Evolutionary conservation across 2,797 vertebrate genomes (phyloP).

Genomic region (Characodon lateralis): DNA sequence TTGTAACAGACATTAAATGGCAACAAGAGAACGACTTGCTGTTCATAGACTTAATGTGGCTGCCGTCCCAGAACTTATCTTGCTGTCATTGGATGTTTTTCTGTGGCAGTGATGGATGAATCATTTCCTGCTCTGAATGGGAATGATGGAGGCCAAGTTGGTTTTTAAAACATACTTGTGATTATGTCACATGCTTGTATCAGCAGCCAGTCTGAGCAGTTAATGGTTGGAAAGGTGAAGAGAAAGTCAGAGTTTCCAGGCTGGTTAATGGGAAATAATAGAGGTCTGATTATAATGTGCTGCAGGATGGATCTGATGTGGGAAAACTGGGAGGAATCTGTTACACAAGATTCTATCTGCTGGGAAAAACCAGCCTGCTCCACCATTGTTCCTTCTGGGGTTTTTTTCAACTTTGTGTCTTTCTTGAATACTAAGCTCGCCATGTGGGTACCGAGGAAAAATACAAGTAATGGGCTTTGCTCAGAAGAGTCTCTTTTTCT

Average conservation of each 20-base stretch:
- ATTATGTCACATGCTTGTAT: constrained; percentile 23
- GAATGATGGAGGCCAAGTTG: constrained; percentile 7
- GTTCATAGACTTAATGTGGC: constrained; percentile 10
- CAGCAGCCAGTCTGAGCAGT: constrained; percentile 29
- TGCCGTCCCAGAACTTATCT: constrained; percentile 8
- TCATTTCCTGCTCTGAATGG: constrained; percentile 28
- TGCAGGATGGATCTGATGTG: constrained; percentile 42
- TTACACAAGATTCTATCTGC: constrained; percentile 62
- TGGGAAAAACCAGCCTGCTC: constrained; percentile 45
- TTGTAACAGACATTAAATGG: constrained; percentile 1
- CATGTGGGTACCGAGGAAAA: not conserved
- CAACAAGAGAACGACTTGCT: constrained; percentile 6
- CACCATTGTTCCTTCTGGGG: not conserved
- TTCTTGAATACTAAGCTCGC: not conserved
- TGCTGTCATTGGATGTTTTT: constrained; percentile 32
- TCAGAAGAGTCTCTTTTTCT: not conserved
- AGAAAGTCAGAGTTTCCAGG: constrained; percentile 42
- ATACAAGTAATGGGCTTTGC: not conserved
- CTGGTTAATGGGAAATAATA: constrained; percentile 56
- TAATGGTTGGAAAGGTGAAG: constrained; percentile 24
- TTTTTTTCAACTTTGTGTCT: not conserved
- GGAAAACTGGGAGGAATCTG: constrained; percentile 49
- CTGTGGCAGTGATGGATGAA: constrained; percentile 42
- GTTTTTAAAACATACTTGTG: constrained; percentile 24
- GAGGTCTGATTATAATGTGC: constrained; percentile 57